These are phyloP conservation scores for Brienomyrus longianalis DNA, from an alignment of 2,113 vertebrate genomes.

Conservation along the genomic window DNA sequence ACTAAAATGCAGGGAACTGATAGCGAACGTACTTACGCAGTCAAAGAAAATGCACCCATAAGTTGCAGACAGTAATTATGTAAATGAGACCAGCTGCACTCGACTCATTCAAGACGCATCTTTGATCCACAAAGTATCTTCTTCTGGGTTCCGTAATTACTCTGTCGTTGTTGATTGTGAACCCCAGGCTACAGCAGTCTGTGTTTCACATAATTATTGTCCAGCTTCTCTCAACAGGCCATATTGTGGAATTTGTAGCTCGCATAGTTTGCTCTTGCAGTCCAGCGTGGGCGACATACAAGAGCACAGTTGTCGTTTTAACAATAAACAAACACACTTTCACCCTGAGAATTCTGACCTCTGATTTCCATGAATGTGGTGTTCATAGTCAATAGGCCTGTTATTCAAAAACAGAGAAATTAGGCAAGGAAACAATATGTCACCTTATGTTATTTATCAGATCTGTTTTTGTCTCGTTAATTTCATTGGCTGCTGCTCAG, in stretches of 20 bases:
- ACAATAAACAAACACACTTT: neutral
- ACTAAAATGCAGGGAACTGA: neutral
- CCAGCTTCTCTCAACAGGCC: neutral
- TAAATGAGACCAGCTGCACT: neutral
- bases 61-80: neutral
- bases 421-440: neutral
- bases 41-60: neutral
- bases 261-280: neutral
- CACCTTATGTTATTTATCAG: neutral
- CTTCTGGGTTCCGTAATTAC: neutral
- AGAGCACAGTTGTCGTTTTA: neutral
- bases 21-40: neutral
- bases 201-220: neutral
- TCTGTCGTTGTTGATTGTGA: neutral
- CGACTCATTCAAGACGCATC: neutral
- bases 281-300: neutral
- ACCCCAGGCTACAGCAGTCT: neutral
- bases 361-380: neutral
- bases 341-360: neutral
- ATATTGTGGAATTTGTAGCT: neutral
- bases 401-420: neutral
- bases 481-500: neutral
- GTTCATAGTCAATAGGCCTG: neutral
- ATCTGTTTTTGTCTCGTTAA: neutral
- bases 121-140: neutral